phyloP scores from a whole-genome alignment of 2,888 invertebrate species.

The Hypercompe scribonia region DNA sequence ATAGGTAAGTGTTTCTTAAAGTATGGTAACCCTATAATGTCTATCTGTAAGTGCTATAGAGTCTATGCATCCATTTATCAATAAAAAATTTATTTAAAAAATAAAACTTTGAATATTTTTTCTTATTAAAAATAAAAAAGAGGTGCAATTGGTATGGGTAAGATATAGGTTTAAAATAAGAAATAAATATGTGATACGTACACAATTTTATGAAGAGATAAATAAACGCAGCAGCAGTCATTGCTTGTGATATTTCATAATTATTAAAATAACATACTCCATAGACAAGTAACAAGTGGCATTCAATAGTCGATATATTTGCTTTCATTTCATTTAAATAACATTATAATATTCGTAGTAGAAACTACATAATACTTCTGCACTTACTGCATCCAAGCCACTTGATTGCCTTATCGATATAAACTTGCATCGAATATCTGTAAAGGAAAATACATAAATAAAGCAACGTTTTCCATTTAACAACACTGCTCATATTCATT shows the following conservation, averaged over 20 bases:
- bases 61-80: too few relatives aligned
- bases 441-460: constrained; percentile 13
- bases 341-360: constrained; percentile 7
- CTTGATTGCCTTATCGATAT: constrained; percentile 13
- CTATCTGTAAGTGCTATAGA: too few relatives aligned
- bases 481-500: constrained; percentile 33
- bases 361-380: constrained; percentile 12
- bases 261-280: not conserved
- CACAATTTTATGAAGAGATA: not conserved
- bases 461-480: constrained; percentile 26
- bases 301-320: not conserved
- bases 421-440: constrained; percentile 10
- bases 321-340: constrained; percentile 1
- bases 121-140: too few relatives aligned
- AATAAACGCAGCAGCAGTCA: not conserved
- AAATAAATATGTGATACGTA: too few relatives aligned
- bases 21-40: too few relatives aligned
- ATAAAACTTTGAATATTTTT: too few relatives aligned
- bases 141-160: too few relatives aligned
- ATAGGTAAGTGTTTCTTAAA: too few relatives aligned
- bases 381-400: not conserved
- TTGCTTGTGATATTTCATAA: not conserved
- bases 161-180: too few relatives aligned
- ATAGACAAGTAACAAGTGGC: not conserved
- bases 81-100: too few relatives aligned